Base-by-base conservation (phyloP, 2,797 vertebrate genomes). In the Muraenolepis orangiensis region DNA sequence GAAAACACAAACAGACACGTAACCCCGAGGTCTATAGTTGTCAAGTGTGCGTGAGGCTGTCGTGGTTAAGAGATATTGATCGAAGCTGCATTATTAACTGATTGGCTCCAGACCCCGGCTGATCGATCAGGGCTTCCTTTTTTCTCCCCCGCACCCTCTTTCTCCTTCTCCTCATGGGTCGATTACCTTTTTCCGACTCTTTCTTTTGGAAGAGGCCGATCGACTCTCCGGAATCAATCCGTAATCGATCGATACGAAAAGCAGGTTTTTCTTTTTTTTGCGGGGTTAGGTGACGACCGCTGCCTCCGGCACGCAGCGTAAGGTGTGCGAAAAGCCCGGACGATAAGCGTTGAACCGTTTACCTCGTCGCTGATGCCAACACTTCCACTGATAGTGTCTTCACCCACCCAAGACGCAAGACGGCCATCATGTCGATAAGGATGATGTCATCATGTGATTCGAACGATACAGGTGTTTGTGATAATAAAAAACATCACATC, bases 1-100 rank as follows among this genome's bases (percentile, higher is more conserved):
- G 42, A 34, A 66, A 69, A 76, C 74, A 75, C 66, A 13, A 34
- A 66, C 72, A 67, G 32, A 74, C 72, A 67, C 23, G 5, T 32
- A 16, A 30, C 28, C 64, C 28, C 11, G 64, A 66, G 64, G 64
- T 66, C 64, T 30, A n/a, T 23, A 13, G 34, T 40, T 36, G 31
- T 23, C 69, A 40, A n/a, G 69, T 70, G 31, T 70, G 11, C 13
- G 10, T 14, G 20, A n/a, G n/a, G n/a, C n/a, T 26, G 31, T n/a
- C 23, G 69, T 36, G 30, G 26, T 71, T 70, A 20, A 36, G 69
- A 10, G 7, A 38, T 38, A 70, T 70, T 40, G 69, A 70, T 23
- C 34, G 2, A 10, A 36, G 29, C 23, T 51, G 70, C 28, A 30
- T 26, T 51, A 71, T 71, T 71, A 51, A 71, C 70, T 30, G 40